Percentiles rank a stretch among this genome's conserved stretches.
phyloP scores from a whole-genome alignment of 2,113 vertebrate species.

The Engystomops pustulosus region DNA sequence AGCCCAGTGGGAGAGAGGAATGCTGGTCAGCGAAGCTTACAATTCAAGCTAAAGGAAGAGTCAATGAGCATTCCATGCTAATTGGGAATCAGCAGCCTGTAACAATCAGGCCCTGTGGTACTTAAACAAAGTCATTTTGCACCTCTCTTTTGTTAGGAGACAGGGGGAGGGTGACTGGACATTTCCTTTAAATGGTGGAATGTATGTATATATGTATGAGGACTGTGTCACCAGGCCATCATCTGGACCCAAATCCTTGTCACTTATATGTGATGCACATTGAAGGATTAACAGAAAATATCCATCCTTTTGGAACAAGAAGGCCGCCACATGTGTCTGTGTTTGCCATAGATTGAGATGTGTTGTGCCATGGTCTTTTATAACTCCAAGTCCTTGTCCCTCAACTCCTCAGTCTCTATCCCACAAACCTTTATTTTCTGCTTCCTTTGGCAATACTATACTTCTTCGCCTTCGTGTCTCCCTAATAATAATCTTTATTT shows the following conservation, averaged over 20 bases:
- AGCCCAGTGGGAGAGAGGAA: constrained; percentile 43
- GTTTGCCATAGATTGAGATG: no score
- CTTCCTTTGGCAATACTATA: no score
- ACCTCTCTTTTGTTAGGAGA: neutral
- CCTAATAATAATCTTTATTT: no score
- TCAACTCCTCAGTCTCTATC: no score
- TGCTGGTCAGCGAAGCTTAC: constrained; percentile 33
- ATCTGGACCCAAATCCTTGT: neutral
- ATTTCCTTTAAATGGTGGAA: neutral
- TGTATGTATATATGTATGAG: neutral
- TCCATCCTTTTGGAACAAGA: no score
- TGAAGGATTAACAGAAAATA: no score
- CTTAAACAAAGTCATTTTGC: constrained; percentile 28
- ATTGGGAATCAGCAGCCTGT: constrained; percentile 44
- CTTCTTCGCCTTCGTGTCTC: no score
- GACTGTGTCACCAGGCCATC: neutral
- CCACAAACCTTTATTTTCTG: no score
- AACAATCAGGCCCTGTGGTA: constrained; percentile 39
- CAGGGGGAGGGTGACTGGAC: neutral
- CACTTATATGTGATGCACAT: neutral
- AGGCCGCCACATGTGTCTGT: no score
- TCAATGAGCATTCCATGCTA: constrained; percentile 43
- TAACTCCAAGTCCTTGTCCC: no score
- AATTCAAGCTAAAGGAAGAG: constrained; percentile 24
- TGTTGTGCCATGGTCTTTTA: no score